Base-by-base conservation (phyloP, 2,113 vertebrate species). In the Tetrax tetrax region DNA sequence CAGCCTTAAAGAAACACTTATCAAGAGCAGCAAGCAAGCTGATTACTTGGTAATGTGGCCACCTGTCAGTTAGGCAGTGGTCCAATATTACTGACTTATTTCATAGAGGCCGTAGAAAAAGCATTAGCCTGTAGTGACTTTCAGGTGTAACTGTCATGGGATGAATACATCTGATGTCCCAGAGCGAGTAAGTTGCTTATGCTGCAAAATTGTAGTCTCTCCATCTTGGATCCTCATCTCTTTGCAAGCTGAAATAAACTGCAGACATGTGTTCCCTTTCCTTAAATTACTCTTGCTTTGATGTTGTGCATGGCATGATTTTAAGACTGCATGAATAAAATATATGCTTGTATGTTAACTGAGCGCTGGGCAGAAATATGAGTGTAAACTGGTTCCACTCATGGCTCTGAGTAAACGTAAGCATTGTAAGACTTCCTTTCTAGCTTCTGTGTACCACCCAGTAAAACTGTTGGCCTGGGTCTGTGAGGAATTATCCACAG, bases 1-100 rank as follows among this genome's bases (percentile, higher is more conserved):
- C 37, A 90, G 35, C 28, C 65, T 86, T 76, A 92, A 95, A 84
- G 69, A 95, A 95, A 94, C 86, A 95, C 94, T 95, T 94, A 93
- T 28, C 90, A 89, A 89, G 80, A 87, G 47, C 27, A 96, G 53
- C 69, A 95, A 96, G 89, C 3, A 17, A 81, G 72, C 60, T 51
- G 69, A 89, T 87, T 89, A 89, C 83, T 76, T 69, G 90, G 65
- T 82, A 94, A 93, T 71, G 71, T 71, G 75, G 47, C 88, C 82
- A 95, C 82, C 90, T 83, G 87, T 94, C 78, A 61, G 28, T 1
- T 91, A 81, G 90, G 88, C 88, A 87, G 61, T 37, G 37, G 25
- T 91, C 90, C 69, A 93, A 38, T 9, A 11, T 48, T 94, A 57
- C 41, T 79, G 59, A 41, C 56, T 23, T 65, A 57, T 57, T 87